Evolutionary conservation across 2,888 invertebrate species (phyloP).

Genomic region (Phoenoteleia sp.): DNA sequence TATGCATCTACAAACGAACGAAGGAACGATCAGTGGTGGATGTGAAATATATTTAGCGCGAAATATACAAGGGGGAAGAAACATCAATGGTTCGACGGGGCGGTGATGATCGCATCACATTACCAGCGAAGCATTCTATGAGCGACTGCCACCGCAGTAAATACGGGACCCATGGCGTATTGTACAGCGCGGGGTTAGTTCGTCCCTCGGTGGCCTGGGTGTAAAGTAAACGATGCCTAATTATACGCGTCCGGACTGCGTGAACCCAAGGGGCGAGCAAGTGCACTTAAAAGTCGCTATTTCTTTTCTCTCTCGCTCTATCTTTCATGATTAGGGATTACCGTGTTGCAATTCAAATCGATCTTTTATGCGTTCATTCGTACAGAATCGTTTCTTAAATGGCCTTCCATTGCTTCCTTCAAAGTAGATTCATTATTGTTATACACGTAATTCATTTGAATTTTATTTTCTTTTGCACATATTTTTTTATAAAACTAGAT

Average conservation of each 20-base stretch:
- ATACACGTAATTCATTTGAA: constrained; percentile 21
- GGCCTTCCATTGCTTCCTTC: constrained; percentile 32
- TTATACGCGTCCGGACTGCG: constrained; percentile 82
- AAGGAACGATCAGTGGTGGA: constrained; percentile 39
- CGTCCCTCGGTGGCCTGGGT: constrained; percentile 79
- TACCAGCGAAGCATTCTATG: constrained; percentile 85
- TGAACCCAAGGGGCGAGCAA: constrained; percentile 78
- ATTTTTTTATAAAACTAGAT: too few relatives aligned
- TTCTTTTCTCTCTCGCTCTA: neutral
- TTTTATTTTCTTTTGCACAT: neutral
- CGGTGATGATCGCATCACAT: constrained; percentile 85
- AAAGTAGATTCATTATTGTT: constrained; percentile 50
- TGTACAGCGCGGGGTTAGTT: constrained; percentile 50
- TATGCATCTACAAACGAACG: constrained; percentile 50
- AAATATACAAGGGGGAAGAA: constrained; percentile 60
- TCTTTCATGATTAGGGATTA: constrained; percentile 80
- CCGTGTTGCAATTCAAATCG: constrained; percentile 81
- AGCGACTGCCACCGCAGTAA: constrained; percentile 81
- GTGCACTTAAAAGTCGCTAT: constrained; percentile 80
- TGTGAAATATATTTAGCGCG: constrained; percentile 72
- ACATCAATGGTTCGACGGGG: constrained; percentile 83
- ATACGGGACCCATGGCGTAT: constrained; percentile 66
- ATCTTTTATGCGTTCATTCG: constrained; percentile 72
- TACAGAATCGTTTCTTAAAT: constrained; percentile 56
- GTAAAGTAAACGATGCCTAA: constrained; percentile 86